A percentile compares a stretch with the other conserved stretches of the same genome.
Conservation (phyloP, 2,888 invertebrate species). For the Ametastegia equiseti region DNA sequence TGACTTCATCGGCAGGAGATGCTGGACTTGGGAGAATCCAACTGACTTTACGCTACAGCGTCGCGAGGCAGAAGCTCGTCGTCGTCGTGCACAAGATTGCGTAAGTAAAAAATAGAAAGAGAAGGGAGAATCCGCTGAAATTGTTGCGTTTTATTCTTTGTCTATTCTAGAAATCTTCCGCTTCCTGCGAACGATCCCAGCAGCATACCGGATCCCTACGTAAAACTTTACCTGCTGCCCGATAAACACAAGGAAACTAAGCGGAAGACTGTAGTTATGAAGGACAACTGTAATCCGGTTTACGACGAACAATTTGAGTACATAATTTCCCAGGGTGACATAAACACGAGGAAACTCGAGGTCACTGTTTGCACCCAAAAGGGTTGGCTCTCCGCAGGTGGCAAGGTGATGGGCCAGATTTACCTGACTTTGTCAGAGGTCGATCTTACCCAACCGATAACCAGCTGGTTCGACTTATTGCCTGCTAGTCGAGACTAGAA, state of each 20-base stretch:
- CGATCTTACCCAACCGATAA: constrained; percentile 83
- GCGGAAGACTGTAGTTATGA: constrained; percentile 89
- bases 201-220: constrained; percentile 93
- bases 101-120: constrained; percentile 79
- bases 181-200: constrained; percentile 86
- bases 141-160: constrained; percentile 47
- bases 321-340: constrained; percentile 88
- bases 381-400: constrained; percentile 87
- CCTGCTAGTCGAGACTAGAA: constrained; percentile 77
- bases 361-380: constrained; percentile 94
- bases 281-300: constrained; percentile 93
- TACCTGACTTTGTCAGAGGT: constrained; percentile 83
- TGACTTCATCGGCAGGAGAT: constrained; percentile 84
- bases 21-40: constrained; percentile 89
- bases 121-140: constrained; percentile 23
- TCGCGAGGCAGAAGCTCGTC: constrained; percentile 88
- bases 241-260: constrained; percentile 92
- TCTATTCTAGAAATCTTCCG: constrained; percentile 82
- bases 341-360: constrained; percentile 87
- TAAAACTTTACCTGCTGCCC: constrained; percentile 91
- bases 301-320: constrained; percentile 96
- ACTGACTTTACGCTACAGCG: constrained; percentile 90
- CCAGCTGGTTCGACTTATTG: constrained; percentile 86
- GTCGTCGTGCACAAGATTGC: constrained; percentile 93
- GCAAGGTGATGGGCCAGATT: constrained; percentile 90